Percentiles rank a stretch among this genome's conserved stretches.
These are phyloP conservation scores for Spheniscus mendiculus DNA, from an alignment of 2,113 vertebrate genomes.

Conservation along the genomic window DNA sequence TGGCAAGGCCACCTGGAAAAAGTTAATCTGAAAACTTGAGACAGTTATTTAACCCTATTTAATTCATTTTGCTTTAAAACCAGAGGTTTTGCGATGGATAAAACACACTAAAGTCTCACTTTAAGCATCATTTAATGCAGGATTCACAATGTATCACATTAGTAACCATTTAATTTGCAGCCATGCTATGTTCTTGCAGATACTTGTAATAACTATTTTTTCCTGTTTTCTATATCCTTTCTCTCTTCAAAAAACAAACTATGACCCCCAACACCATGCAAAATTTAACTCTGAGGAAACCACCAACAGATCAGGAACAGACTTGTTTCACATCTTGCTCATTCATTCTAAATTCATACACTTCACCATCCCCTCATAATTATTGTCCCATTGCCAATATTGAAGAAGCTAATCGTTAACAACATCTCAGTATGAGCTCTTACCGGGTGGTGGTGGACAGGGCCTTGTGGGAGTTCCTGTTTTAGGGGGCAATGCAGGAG, in stretches of 20 bases:
- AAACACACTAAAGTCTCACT: neutral
- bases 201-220: neutral
- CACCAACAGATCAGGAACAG: neutral
- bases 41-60: neutral
- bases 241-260: neutral
- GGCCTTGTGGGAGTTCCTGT: constrained; percentile 94
- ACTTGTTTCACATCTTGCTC: neutral
- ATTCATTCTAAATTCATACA: neutral
- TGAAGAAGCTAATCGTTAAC: neutral
- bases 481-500: constrained; percentile 95
- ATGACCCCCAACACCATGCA: neutral
- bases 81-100: neutral
- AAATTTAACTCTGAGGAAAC: neutral
- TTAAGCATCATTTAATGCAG: neutral
- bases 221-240: neutral
- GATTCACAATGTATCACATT: neutral
- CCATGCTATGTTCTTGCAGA: neutral
- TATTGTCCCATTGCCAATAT: neutral
- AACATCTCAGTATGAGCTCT: constrained; percentile 4
- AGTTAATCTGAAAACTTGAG: neutral
- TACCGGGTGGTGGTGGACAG: constrained; percentile 94
- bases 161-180: neutral
- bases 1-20: neutral
- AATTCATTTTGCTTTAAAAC: neutral
- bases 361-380: neutral